Conservation (phyloP, 2,113 vertebrate species). For the Chloropsis cyanopogon region DNA sequence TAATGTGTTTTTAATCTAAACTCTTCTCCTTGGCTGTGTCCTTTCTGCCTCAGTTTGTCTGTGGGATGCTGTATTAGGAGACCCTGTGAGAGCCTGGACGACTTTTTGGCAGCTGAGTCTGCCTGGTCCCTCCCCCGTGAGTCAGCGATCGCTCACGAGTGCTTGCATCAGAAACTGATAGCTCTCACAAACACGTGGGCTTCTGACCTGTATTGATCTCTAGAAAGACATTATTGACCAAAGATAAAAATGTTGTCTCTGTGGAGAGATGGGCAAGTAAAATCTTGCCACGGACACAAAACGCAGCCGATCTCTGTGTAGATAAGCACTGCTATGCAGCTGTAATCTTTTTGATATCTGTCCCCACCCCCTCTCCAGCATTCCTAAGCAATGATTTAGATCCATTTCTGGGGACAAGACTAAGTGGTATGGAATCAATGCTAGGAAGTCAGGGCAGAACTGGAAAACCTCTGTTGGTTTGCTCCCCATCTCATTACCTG, state of each 20-base stretch:
- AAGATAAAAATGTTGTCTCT: neutral
- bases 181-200: neutral
- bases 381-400: neutral
- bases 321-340: neutral
- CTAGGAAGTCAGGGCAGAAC: neutral
- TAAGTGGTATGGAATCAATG: conserved; percentile 38
- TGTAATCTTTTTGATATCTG: neutral
- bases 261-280: neutral
- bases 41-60: neutral
- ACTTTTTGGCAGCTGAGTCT: neutral
- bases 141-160: neutral
- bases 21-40: neutral
- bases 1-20: neutral
- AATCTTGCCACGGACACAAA: neutral
- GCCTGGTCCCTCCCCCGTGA: fast-evolving
- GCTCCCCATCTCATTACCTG: conserved; percentile 39
- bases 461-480: conserved; percentile 3
- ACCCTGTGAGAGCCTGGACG: neutral
- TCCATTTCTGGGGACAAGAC: neutral
- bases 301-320: neutral
- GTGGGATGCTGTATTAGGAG: neutral
- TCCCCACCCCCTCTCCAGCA: neutral
- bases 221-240: neutral
- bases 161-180: neutral
- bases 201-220: conserved; percentile 11